Conservation (phyloP, 2,113 vertebrate species). For the Tenrec ecaudatus region DNA sequence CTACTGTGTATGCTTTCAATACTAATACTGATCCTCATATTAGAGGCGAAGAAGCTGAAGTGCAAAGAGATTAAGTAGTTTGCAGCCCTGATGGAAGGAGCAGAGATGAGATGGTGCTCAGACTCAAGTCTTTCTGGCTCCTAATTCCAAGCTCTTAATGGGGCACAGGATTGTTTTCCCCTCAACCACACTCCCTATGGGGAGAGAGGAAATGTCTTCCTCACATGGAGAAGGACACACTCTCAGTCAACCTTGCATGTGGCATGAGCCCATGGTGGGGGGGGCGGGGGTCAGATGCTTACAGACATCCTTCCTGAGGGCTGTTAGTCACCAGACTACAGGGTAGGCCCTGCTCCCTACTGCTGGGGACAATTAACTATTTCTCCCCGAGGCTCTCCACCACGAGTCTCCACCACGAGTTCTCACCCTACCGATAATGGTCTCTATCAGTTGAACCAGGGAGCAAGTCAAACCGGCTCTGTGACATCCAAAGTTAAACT, state of each 20-base stretch:
- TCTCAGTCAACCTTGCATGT: conserved; percentile 4
- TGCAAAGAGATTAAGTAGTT: not conserved
- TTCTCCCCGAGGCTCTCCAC: too few species aligned
- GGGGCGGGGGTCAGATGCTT: too few species aligned
- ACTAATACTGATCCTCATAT: not conserved
- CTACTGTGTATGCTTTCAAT: not conserved
- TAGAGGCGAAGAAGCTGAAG: not conserved
- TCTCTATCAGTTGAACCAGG: too few species aligned
- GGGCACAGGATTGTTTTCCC: not conserved
- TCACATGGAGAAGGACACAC: not conserved
- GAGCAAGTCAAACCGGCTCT: too few species aligned
- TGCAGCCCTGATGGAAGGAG: not conserved
- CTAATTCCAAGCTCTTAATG: not conserved
- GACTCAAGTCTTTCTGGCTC: not conserved
- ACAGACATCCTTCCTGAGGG: too few species aligned
- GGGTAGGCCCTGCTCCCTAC: too few species aligned
- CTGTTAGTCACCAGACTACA: too few species aligned
- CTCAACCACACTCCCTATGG: not conserved
- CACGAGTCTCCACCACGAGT: too few species aligned
- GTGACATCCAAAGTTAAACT: too few species aligned
- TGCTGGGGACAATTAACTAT: too few species aligned
- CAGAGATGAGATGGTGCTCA: not conserved
- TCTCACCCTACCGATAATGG: too few species aligned
- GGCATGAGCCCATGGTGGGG: not conserved
- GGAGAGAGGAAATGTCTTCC: not conserved